Conservation (phyloP, 2,113 vertebrate genomes). For the Chinchilla lanigera region DNA sequence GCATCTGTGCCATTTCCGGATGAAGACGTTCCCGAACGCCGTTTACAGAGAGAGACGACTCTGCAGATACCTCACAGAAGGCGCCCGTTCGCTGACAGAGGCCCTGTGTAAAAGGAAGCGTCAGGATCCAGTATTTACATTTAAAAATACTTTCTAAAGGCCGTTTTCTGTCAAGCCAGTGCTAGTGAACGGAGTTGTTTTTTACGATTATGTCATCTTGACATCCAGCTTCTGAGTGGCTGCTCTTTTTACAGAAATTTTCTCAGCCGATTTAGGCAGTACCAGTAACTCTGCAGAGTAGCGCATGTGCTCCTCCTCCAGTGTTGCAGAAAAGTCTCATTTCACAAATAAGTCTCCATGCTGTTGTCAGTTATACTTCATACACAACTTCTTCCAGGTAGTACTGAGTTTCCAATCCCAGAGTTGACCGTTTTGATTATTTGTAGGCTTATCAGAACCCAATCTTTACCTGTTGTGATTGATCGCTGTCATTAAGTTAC, state of each 20-base stretch:
- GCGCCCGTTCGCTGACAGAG: conserved; percentile 59
- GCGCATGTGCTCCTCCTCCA: conserved; percentile 72
- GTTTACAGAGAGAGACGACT: conserved; percentile 86
- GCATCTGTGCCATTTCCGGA: conserved; percentile 69
- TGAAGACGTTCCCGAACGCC: conserved; percentile 79
- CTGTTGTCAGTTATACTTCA: conserved; percentile 59
- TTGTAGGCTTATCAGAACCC: conserved; percentile 58
- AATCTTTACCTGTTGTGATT: conserved; percentile 62
- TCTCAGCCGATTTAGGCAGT: conserved; percentile 68
- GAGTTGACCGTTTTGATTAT: conserved; percentile 68
- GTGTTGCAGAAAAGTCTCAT: conserved; percentile 68
- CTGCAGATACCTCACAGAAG: conserved; percentile 87
- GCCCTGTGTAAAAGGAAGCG: conserved; percentile 71
- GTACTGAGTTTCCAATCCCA: conserved; percentile 62
- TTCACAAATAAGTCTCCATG: conserved; percentile 69
- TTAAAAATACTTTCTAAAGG: conserved; percentile 72
- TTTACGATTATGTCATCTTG: conserved; percentile 57
- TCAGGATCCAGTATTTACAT: conserved; percentile 82
- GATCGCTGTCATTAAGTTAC: conserved; percentile 59
- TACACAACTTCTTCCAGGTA: conserved; percentile 64
- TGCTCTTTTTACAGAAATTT: conserved; percentile 68
- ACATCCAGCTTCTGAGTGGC: conserved; percentile 68
- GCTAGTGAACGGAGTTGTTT: conserved; percentile 55
- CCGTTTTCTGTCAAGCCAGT: conserved; percentile 74
- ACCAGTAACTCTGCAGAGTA: conserved; percentile 49